Conservation (phyloP, 2,113 vertebrate genomes). For the Ovis aries region ARS-UI_Ramb_v3.0 NC_056060.1:33206001-33206500, state of each 20-base stretch:
- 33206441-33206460: background rate
- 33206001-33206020: background rate
- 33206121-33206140: no score
- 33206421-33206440: background rate
- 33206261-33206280: background rate
- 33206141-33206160: no score
- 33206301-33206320: background rate
- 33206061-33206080: no score
- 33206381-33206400: background rate
- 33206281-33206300: background rate
- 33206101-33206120: no score
- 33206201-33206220: background rate
- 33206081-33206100: no score
- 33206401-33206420: background rate
- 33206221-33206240: background rate
- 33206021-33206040: no score
- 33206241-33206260: background rate
- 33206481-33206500: background rate
- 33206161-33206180: background rate
- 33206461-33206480: background rate
- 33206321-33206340: background rate
- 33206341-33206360: background rate
- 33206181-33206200: background rate
- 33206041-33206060: no score
- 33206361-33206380: background rate